These are phyloP conservation scores for Grapholita molesta DNA, from an alignment of 1,140 invertebrate genomes.

Conservation along the genomic window DNA sequence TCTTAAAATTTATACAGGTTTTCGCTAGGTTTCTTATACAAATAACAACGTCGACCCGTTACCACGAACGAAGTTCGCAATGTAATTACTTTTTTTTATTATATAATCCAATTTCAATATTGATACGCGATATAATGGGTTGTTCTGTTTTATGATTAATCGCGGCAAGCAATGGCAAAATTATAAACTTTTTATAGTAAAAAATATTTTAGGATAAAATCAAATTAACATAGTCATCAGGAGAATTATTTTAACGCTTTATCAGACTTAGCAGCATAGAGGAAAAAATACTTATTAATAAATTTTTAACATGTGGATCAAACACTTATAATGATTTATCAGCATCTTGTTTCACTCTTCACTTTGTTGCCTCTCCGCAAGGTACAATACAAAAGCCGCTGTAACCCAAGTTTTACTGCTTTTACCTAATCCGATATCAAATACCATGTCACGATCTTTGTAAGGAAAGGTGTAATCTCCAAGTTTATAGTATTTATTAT, in stretches of 20 bases:
- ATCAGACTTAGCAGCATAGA: background rate
- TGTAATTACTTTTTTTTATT: too few species aligned
- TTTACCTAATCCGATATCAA: constrained; percentile 2
- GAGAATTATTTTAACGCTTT: background rate
- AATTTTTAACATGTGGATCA: background rate
- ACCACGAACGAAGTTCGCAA: too few species aligned
- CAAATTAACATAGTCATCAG: background rate
- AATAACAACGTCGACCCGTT: too few species aligned
- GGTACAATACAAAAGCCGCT: background rate
- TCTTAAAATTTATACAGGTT: too few species aligned
- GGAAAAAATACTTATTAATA: background rate
- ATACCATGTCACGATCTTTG: background rate
- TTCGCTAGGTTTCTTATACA: too few species aligned
- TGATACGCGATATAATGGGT: too few species aligned
- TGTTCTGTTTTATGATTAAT: too few species aligned
- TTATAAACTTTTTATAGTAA: too few species aligned
- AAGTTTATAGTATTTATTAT: background rate
- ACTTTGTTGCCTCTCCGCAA: background rate
- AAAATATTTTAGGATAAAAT: too few species aligned
- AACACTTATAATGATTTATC: background rate
- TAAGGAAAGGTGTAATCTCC: background rate
- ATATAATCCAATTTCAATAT: too few species aligned
- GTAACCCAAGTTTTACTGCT: background rate
- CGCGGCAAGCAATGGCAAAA: too few species aligned
- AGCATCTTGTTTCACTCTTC: background rate